Base-by-base conservation (phyloP, 2,113 vertebrate species). In the Bos javanicus region DNA sequence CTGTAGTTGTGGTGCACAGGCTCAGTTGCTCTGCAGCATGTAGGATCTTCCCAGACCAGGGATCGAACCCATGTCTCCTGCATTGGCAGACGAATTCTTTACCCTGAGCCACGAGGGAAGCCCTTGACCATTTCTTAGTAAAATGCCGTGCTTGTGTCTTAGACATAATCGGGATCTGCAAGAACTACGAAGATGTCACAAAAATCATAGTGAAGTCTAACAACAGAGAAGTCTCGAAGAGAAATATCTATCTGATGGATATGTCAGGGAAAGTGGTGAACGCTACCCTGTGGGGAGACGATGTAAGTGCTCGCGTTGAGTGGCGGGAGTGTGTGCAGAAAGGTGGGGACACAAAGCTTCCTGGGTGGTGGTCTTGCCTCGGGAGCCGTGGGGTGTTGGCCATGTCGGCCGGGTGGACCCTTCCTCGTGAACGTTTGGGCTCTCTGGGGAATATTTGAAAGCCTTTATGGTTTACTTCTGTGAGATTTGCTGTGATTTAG, bases 101-200 rank as follows among this genome's bases (percentile, higher is more conserved):
- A 76, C 71, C 71, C 71, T 43, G 12, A 26, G 71, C 71, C 39
- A 76, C 39, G 23, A 26, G 71, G 71, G 71, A 25, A 43, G 12
- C 71, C 86, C 91, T 88, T 81, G 85, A 89, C 84, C 89, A 6
- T 46, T 39, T 97, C 92, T 71, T 52, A 84, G 67, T 92, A n/a
- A 97, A 96, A 74, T 2, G 4, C 87, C 17, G 87, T 98, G n/a
- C 89, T 93, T 98, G 54, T 95, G 74, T 97, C 98, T 60, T 98
- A 99, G 99, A 99, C 98, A 99, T 99, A 94, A 99, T 99, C 80
- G 99, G 99, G 50, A 98, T 99, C 98, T 99, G 99, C 96, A 99
- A 99, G 98, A 99, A 98, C 95, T 99, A 99, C 57, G 99, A 99
- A 26, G 99, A 99, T 84, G 98, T 99, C 95, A 99, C 98, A n/a